Base-by-base conservation (phyloP, 1,140 invertebrate species). In the Trypoxylus dichotomus region DNA sequence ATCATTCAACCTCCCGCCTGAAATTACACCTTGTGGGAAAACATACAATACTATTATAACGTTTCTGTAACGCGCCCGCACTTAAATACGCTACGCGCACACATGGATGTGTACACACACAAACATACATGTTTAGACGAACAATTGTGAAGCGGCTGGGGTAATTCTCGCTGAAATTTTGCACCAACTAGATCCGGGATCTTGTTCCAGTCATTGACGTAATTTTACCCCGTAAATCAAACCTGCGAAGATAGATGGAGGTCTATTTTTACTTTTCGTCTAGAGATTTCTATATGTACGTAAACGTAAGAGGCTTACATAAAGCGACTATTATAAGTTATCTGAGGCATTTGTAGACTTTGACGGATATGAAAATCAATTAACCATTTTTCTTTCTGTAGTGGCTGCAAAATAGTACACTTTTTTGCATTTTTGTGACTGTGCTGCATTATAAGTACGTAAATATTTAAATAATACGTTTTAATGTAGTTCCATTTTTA, bases 41-140 rank as follows among this genome's bases (percentile, higher is more conserved):
- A 54, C 47, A 54, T 54, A 54, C 47, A 54, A 54, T 54, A n/a
- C 47, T 54, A 54, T 54, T n/a, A 54, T 54, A 54, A 54, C 47
- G 47, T 54, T 54, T 54, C 47, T 54, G 47, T 54, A 54, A 54
- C 47, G 47, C 15, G 47, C 47, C 47, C 47, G 19, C 47, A 54
- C 13, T 54, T 54, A 54, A 54, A 19, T 54, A 54, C 47, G 47
- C 47, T 54, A n/a, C 47, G 19, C 47, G 47, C 47, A 54, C n/a
- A 54, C 32, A 37, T 37, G 32, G 32, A 37, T 37, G 32, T 37
- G 32, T 37, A 37, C 32, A 37, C 32, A 37, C 47, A n/a, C 47
- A n/a, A 19, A 54, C n/a, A n/a, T 54, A n/a, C n/a, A 54, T 15
- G 19, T 54, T 54, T 54, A 54, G 47, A 54, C 13, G 19, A 54